Evolutionary conservation across 2,113 vertebrate species (phyloP).

Genomic region (Garra rufa): DNA sequence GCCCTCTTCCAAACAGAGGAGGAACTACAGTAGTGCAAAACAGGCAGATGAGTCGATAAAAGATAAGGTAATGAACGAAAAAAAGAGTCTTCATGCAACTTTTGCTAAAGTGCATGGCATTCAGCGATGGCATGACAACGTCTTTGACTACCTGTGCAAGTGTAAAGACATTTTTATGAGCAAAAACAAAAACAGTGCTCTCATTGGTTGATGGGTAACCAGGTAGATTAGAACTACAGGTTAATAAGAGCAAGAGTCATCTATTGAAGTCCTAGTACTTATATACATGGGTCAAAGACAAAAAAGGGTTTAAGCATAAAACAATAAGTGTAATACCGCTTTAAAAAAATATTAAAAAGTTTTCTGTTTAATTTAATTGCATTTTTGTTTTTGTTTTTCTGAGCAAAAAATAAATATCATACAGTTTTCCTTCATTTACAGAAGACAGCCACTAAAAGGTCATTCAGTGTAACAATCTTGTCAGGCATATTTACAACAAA

Average conservation of each 20-base stretch:
- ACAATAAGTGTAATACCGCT: too few relatives aligned
- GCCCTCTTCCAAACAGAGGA: slow-evolving; percentile 28
- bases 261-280: not conserved
- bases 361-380: too few relatives aligned
- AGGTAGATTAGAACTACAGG: not conserved
- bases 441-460: too few relatives aligned
- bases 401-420: too few relatives aligned
- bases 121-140: slow-evolving; percentile 61
- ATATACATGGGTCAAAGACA: too few relatives aligned
- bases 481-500: too few relatives aligned
- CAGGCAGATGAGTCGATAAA: slow-evolving; percentile 57
- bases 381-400: too few relatives aligned
- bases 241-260: not conserved
- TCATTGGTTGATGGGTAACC: not conserved
- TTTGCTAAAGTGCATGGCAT: slow-evolving; percentile 65
- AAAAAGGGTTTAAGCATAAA: too few relatives aligned
- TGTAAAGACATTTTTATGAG: not conserved
- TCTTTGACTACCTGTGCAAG: slow-evolving; percentile 28
- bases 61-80: slow-evolving; percentile 1
- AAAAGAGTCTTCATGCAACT: slow-evolving; percentile 59
- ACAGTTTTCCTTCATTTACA: too few relatives aligned
- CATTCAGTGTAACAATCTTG: too few relatives aligned
- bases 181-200: not conserved
- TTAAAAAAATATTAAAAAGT: too few relatives aligned
- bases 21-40: slow-evolving; percentile 51